phyloP scores from a whole-genome alignment of 2,113 vertebrate genomes.

The Bubo bubo region DNA sequence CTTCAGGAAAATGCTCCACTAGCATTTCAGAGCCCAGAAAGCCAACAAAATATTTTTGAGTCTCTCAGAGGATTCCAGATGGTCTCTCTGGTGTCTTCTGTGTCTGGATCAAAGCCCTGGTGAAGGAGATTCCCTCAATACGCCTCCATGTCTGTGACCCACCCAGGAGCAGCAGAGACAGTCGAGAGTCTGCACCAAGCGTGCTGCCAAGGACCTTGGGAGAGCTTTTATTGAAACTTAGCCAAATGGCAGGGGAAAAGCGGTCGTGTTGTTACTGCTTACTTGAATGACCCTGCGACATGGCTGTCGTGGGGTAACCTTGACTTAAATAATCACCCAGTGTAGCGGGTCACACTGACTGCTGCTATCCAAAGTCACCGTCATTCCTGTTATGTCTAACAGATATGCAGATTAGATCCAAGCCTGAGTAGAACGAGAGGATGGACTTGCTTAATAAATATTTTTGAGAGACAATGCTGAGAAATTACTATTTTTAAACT shows the following conservation, averaged over 20 bases:
- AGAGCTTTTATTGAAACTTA: not conserved
- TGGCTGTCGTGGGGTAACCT: not conserved
- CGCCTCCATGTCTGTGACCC: not conserved
- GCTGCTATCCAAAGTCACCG: not conserved
- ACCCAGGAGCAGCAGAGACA: not conserved
- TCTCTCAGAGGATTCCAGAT: not conserved
- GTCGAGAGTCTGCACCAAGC: rapidly evolving
- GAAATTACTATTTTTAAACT: not conserved
- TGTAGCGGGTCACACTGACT: rapidly evolving
- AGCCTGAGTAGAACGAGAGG: not conserved
- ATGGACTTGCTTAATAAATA: not conserved
- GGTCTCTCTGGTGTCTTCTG: not conserved
- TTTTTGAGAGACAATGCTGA: not conserved
- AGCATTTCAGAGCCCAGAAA: not conserved
- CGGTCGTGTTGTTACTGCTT: not conserved
- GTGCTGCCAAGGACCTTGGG: not conserved
- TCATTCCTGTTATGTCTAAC: not conserved
- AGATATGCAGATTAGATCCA: not conserved
- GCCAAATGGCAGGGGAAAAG: not conserved
- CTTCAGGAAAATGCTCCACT: not conserved
- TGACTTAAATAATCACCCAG: not conserved
- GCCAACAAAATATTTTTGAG: not conserved
- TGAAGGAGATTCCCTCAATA: not conserved
- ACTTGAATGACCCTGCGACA: not conserved
- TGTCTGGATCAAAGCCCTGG: not conserved